These are phyloP conservation scores for Boulengeromyrus knoepffleri DNA, from an alignment of 2,113 vertebrate genomes.

Conservation along the genomic window DNA sequence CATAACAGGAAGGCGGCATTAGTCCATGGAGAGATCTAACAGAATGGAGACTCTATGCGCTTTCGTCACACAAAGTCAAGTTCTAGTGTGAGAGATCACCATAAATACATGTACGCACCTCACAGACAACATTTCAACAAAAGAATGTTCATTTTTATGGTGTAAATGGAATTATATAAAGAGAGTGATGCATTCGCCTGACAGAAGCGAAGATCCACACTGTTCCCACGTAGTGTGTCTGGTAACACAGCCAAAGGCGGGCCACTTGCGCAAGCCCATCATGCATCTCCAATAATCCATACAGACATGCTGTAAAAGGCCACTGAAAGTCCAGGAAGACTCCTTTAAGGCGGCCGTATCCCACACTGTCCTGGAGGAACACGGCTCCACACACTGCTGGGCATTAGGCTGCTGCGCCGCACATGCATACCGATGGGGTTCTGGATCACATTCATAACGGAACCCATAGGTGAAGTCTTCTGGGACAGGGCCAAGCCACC, in stretches of 20 bases:
- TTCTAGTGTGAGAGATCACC: neutral
- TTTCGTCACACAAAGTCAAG: neutral
- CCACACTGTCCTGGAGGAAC: neutral
- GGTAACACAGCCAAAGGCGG: neutral
- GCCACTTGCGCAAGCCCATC: neutral
- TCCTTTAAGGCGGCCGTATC: neutral
- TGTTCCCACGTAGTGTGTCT: neutral
- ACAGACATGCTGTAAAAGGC: neutral
- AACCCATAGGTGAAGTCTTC: neutral
- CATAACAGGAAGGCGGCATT: neutral
- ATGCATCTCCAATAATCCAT: neutral
- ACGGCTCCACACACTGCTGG: too few relatives aligned
- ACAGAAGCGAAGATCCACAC: too few relatives aligned
- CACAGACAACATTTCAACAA: neutral
- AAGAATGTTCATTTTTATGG: neutral
- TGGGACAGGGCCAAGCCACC: neutral
- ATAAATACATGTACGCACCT: neutral
- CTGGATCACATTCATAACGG: neutral
- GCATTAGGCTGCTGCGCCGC: neutral
- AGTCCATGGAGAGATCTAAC: neutral
- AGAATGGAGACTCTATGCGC: neutral
- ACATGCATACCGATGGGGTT: neutral
- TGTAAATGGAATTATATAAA: neutral
- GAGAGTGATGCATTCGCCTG: neutral
- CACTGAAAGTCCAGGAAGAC: neutral